Evolutionary conservation across 2,797 vertebrate genomes (phyloP), one percentile per base, ranked within the genome.

Genomic region (Tympanoctomys barrerae): DNA sequence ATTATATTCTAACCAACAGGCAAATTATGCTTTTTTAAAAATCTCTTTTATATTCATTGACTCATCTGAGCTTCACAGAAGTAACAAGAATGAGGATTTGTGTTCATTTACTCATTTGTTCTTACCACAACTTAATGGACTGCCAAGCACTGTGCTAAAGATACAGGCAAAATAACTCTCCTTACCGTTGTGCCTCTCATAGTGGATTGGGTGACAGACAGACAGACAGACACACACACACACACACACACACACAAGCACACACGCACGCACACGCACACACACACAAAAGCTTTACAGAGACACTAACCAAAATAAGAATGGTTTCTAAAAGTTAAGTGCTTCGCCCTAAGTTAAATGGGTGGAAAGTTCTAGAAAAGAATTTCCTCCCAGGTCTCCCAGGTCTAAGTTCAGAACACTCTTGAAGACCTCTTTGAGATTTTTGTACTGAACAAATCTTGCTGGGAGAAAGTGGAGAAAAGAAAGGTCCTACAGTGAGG

Each of bases 41-140:
- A 39, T 16, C 4, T 92, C 39, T 90, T 97, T 91, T 54, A 73
- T 87, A 90, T 66, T 96, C 49, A 85, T 70, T 87, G 87, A 73
- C 59, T 92, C 42, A 46, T 81, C 49, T 9, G 1, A 81, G 83
- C 49, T 89, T 89, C 57, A 52, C 75, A 59, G 71, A 84, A 81
- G 59, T 68, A 87, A 42, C 86, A 71, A 75, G 57, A 18, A 75
- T 18, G 42, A 28, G 31, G 42, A 46, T 73, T 71, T 33, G 11
- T 14, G 19, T 42, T 88, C 52, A 54, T 71, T 89, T 5, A 2
- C 59, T 85, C 88, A 62, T 54, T 96, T 26, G 61, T 78, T 84
- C 19, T 64, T 73, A 39, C 9, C n/a, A 28, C 61, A 85, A 77
- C 2, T n/a, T 71, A 66, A n/a, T 26, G 61, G 73, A 64, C 70